Conservation (phyloP, 2,113 vertebrate genomes). For the Calidris pygmaea region DNA sequence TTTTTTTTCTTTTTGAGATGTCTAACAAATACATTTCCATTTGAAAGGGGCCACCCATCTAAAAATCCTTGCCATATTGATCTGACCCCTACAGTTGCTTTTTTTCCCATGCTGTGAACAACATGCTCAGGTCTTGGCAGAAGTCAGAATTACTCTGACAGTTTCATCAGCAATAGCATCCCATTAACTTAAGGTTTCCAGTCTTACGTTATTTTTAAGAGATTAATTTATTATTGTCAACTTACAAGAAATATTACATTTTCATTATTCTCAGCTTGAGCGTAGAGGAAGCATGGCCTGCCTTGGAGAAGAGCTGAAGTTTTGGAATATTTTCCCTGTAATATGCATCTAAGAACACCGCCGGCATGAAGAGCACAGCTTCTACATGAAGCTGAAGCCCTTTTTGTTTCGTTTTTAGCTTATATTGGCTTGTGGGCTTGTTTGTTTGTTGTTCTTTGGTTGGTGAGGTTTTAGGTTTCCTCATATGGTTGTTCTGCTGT, state of each 20-base stretch:
- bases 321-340: neutral
- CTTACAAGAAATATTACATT: neutral
- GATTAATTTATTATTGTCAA: neutral
- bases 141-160: neutral
- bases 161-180: neutral
- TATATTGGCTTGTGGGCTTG: neutral
- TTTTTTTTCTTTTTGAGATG: neutral
- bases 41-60: neutral
- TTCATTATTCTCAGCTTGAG: neutral
- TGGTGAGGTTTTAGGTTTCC: conserved; percentile 4
- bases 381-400: neutral
- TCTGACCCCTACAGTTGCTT: neutral
- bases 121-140: neutral
- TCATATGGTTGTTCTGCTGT: neutral
- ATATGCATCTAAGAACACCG: neutral
- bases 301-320: neutral
- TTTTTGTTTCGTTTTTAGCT: neutral
- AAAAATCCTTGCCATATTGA: neutral
- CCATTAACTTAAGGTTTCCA: neutral
- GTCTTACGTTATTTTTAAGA: neutral
- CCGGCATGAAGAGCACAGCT: neutral
- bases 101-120: neutral
- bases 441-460: conserved; percentile 3
- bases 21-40: neutral
- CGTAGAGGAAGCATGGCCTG: neutral